phyloP scores from a whole-genome alignment of 2,113 vertebrate species.

The Zingel zingel region DNA sequence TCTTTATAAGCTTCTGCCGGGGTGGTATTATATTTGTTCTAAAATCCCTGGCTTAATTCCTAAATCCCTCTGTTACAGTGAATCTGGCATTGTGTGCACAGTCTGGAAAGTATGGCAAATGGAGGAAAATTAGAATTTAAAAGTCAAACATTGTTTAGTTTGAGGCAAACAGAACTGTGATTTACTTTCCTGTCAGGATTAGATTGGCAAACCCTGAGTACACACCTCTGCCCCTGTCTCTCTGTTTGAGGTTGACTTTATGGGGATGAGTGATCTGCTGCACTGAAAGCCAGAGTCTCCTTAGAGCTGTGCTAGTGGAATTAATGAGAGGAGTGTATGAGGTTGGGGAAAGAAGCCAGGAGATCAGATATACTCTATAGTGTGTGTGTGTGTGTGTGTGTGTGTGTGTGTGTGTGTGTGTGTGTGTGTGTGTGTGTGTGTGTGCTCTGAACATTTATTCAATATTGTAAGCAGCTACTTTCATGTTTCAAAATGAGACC shows the following conservation, averaged over 20 bases:
- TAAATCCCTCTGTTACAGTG: slow-evolving; percentile 75
- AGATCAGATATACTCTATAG: slow-evolving; percentile 44
- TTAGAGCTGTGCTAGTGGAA: slow-evolving; percentile 45
- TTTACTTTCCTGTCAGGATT: slow-evolving; percentile 67
- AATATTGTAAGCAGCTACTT: not conserved
- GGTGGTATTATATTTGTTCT: slow-evolving; percentile 77
- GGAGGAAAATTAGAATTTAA: slow-evolving; percentile 69
- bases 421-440: not conserved
- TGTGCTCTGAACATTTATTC: not conserved
- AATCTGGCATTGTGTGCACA: slow-evolving; percentile 69
- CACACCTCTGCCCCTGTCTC: slow-evolving; percentile 56
- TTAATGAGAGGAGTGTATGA: slow-evolving; percentile 63
- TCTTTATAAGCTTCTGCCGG: slow-evolving; percentile 66
- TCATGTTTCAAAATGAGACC: slow-evolving; percentile 15
- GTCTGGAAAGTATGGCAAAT: slow-evolving; percentile 67
- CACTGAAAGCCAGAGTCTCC: slow-evolving; percentile 31
- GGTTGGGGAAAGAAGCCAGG: slow-evolving; percentile 38
- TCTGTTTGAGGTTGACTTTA: slow-evolving; percentile 63
- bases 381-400: slow-evolving; percentile 9
- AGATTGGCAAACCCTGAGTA: slow-evolving; percentile 58
- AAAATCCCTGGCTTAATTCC: slow-evolving; percentile 76
- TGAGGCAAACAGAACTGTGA: slow-evolving; percentile 53
- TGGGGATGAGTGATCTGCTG: slow-evolving; percentile 56
- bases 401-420: slow-evolving; percentile 11
- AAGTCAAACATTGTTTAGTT: slow-evolving; percentile 71